Base-by-base conservation (phyloP, 1,140 invertebrate genomes). In the Papilio polyxenes region DNA sequence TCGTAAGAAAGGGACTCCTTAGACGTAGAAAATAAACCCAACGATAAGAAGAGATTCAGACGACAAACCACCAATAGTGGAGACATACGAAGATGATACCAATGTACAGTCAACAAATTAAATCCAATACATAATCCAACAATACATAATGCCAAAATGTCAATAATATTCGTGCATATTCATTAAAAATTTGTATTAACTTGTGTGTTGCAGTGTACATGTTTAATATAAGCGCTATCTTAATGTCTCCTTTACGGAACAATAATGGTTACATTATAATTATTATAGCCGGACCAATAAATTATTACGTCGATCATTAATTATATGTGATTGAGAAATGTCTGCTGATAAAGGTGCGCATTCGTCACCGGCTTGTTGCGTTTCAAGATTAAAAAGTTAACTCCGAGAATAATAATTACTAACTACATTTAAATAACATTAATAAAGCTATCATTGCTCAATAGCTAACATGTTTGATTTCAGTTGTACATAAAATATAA, bases 181-280 rank as follows among this genome's bases (percentile, higher is more conserved):
- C 17, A 56, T 56, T 17, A 17, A 17, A n/a, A 48, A 10, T 37
- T 56, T 40, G 44, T 48, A 44, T 48, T 20, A 49, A 51, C 44
- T 77, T 77, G 48, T 77, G 23, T 31, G 31, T 37, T 37, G 65
- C 65, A 69, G 23, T 69, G 65, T 69, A 69, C 65, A 69, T 69
- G 23, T 65, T 62, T 65, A 65, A 65, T 31, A 89, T 87, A 89
- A 74, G 78, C 79, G 56, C 56, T 92, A 93, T 93, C 92, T 92
- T 87, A 91, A 92, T 90, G 91, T 89, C 82, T 88, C 83, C 86
- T 89, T 92, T 89, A 92, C 89, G 87, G 87, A 88, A 91, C 89
- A 91, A 90, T 92, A 89, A 93, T 91, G 89, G 90, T 92, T 89
- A 93, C 89, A 92, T 88, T 93, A 91, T 92, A 92, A 93, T 93